A percentile compares a stretch with the other conserved stretches of the same genome.
Conservation (phyloP, 2,797 vertebrate species). For the Morelia viridis region DNA sequence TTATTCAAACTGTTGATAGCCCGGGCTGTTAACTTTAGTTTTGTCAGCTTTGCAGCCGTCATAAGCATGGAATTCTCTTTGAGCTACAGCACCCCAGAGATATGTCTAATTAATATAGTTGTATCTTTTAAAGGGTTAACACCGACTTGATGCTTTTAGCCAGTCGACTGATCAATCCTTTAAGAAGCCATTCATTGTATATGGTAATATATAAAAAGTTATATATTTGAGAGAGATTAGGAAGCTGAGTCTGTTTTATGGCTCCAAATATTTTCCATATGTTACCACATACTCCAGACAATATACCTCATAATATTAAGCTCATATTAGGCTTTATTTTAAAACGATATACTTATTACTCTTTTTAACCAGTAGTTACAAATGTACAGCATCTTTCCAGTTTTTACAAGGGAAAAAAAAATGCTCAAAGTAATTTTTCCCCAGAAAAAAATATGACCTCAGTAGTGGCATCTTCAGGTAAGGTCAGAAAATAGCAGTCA, state of each 20-base stretch:
- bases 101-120: constrained; percentile 15
- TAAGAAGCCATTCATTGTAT: constrained; percentile 27
- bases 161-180: neutral
- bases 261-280: constrained; percentile 53
- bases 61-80: constrained; percentile 24
- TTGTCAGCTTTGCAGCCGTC: constrained; percentile 40
- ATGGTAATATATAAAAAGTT: constrained; percentile 25
- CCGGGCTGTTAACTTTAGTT: neutral
- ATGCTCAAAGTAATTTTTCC: neutral
- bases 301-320: neutral
- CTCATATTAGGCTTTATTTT: constrained; percentile 38
- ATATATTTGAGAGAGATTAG: constrained; percentile 21
- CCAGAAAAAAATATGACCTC: neutral
- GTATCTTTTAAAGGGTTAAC: neutral
- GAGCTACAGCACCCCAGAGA: constrained; percentile 10
- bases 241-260: constrained; percentile 43
- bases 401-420: too few relatives aligned
- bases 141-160: neutral
- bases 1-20: constrained; percentile 19
- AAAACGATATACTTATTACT: neutral
- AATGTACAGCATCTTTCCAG: accelerated
- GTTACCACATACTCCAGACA: constrained; percentile 41
- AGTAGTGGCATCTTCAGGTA: neutral
- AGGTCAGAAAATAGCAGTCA: neutral
- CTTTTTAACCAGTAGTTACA: neutral